Evolutionary conservation across 2,888 invertebrate species (phyloP).

Genomic region (Ichneumon xanthorius): DNA sequence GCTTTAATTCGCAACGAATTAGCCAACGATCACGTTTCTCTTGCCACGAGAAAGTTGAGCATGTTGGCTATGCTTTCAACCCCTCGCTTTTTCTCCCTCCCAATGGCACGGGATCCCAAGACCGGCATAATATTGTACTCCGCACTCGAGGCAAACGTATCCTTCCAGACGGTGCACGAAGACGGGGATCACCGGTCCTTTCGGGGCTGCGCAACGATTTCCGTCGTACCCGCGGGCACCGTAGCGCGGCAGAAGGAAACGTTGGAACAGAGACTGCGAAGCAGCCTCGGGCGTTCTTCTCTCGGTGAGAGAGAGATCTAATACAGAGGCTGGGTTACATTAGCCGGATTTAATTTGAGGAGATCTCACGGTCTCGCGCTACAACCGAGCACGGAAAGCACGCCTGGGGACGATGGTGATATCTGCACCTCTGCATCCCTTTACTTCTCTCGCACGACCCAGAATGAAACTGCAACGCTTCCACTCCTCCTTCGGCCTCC

Average conservation of each 20-base stretch:
- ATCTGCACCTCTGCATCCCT: constrained; percentile 21
- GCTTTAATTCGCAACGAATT: constrained; percentile 28
- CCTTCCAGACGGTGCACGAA: not conserved
- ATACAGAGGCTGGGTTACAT: constrained; percentile 81
- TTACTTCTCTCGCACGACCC: not conserved
- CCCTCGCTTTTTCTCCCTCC: not conserved
- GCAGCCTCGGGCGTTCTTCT: constrained; percentile 49
- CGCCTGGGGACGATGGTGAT: constrained; percentile 48
- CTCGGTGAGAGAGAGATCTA: constrained; percentile 78
- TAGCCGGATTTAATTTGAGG: constrained; percentile 82
- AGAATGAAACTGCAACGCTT: constrained; percentile 38
- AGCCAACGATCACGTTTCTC: constrained; percentile 18
- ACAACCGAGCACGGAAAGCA: constrained; percentile 67
- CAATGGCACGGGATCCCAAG: constrained; percentile 1
- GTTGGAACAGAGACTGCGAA: constrained; percentile 5
- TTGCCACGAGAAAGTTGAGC: constrained; percentile 5
- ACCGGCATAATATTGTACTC: constrained; percentile 32
- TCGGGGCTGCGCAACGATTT: constrained; percentile 8
- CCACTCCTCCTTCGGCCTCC: not conserved
- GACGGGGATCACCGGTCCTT: constrained; percentile 20
- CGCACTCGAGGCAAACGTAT: not conserved
- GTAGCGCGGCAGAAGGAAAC: not conserved
- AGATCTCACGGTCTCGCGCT: constrained; percentile 64
- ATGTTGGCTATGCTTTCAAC: not conserved
- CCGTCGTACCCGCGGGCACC: not conserved